phyloP scores from a whole-genome alignment of 2,888 invertebrate species.

The Teinopalpus imperialis region DNA sequence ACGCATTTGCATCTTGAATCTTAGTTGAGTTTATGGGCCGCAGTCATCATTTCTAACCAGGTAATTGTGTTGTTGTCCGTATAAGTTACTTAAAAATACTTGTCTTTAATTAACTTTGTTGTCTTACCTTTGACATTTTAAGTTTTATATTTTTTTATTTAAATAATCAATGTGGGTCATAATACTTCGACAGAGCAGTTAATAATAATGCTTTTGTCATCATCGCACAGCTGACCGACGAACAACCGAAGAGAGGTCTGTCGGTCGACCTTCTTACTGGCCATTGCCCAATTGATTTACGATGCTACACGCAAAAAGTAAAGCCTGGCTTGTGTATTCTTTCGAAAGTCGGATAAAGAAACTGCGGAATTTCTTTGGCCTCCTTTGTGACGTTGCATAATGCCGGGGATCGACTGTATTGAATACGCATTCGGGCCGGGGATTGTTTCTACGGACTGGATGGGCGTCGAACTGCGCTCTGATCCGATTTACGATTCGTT shows the following conservation, averaged over 20 bases:
- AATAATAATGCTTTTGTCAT: constrained; percentile 27
- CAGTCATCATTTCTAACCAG: too few species aligned
- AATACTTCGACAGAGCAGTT: constrained; percentile 6
- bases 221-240: constrained; percentile 46
- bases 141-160: too few species aligned
- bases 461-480: constrained; percentile 66
- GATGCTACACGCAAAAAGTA: constrained; percentile 50
- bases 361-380: constrained; percentile 66
- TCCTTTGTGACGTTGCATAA: constrained; percentile 74
- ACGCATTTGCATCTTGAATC: too few species aligned
- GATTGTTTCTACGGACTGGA: constrained; percentile 69
- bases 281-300: constrained; percentile 70
- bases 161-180: constrained; percentile 10
- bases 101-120: too few species aligned
- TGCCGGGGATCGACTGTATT: constrained; percentile 59
- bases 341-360: constrained; percentile 58
- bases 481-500: constrained; percentile 77
- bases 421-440: constrained; percentile 53
- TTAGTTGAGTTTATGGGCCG: too few species aligned
- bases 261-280: constrained; percentile 50
- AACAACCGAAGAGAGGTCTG: constrained; percentile 35
- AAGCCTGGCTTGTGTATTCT: constrained; percentile 56
- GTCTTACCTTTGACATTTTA: too few species aligned
- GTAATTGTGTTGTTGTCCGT: too few species aligned
- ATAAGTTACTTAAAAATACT: too few species aligned